Percentiles rank a stretch among this genome's conserved stretches.
Evolutionary conservation across 2,888 invertebrate genomes (phyloP).

Genomic region (Bellardia bayeri): DNA sequence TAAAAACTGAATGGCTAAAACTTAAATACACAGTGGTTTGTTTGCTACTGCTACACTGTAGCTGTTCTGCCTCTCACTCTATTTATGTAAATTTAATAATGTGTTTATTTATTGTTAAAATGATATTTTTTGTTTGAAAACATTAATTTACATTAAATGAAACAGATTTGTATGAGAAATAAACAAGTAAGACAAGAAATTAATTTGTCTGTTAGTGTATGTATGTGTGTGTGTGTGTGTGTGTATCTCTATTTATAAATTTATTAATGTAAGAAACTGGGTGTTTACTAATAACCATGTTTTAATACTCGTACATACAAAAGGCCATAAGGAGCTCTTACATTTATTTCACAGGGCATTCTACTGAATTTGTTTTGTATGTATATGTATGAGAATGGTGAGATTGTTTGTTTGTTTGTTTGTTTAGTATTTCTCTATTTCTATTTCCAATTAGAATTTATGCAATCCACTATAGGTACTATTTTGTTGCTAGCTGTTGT

Average conservation of each 20-base stretch:
- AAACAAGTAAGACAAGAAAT: conserved; percentile 19
- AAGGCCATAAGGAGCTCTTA: conserved; percentile 21
- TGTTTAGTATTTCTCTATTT: not conserved
- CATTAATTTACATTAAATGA: conserved; percentile 25
- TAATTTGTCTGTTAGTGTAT: conserved; percentile 3
- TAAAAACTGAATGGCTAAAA: not conserved
- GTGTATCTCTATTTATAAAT: not conserved
- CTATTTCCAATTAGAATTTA: not conserved
- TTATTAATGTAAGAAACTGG: conserved; percentile 24
- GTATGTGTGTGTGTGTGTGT: too few species aligned
- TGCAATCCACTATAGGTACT: conserved; percentile 36
- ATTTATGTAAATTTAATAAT: not conserved
- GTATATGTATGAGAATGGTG: not conserved
- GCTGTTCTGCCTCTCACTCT: not conserved
- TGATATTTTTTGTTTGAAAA: conserved; percentile 38
- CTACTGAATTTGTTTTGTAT: conserved; percentile 5
- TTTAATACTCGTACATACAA: conserved; percentile 23
- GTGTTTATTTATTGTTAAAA: conserved; percentile 43
- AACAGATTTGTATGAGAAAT: not conserved
- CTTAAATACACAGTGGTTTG: not conserved
- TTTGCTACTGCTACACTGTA: too few species aligned
- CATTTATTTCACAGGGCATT: not conserved
- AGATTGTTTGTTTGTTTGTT: not conserved
- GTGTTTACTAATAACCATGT: conserved; percentile 25
- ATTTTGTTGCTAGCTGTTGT: not conserved